A percentile compares a stretch with the other conserved stretches of the same genome.
These are phyloP conservation scores for Potorous gilbertii DNA, from an alignment of 2,797 vertebrate species.

Conservation along the genomic window DNA sequence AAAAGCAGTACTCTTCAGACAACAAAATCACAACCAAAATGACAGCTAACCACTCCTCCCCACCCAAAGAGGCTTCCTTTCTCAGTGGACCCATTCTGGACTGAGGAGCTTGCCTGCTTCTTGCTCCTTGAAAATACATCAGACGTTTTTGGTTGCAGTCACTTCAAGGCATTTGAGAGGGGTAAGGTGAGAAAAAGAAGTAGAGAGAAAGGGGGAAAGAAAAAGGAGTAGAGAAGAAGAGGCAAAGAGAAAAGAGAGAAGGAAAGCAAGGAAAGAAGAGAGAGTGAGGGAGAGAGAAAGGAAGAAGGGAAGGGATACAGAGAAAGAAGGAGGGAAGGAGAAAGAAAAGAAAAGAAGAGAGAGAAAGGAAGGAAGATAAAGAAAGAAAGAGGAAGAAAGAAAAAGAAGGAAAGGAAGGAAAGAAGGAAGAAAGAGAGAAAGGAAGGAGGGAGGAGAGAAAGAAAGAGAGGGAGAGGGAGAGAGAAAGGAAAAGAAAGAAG, in stretches of 20 bases:
- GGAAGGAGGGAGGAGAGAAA: not conserved
- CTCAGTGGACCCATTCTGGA: not conserved
- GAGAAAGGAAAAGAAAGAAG: not conserved
- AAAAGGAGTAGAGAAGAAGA: no score
- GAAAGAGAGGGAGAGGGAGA: not conserved
- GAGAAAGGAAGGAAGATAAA: not conserved
- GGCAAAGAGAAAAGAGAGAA: not conserved
- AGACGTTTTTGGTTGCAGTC: not conserved
- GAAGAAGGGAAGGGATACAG: not conserved
- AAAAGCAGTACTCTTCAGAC: not conserved
- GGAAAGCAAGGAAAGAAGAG: not conserved
- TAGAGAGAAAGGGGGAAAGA: no score
- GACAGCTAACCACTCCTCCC: not conserved
- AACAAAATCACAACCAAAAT: not conserved
- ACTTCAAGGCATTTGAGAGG: not conserved
- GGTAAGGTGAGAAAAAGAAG: not conserved
- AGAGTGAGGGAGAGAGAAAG: not conserved
- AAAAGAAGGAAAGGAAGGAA: fast-evolving
- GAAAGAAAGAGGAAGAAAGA: no score
- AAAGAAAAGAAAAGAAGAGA: not conserved
- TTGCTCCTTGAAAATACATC: not conserved
- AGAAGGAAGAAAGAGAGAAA: not conserved
- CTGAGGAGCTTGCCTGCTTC: not conserved
- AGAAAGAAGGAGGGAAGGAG: not conserved
- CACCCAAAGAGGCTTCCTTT: not conserved